Evolutionary conservation across 2,113 vertebrate genomes (phyloP).

Genomic region (Corythoichthys intestinalis): DNA sequence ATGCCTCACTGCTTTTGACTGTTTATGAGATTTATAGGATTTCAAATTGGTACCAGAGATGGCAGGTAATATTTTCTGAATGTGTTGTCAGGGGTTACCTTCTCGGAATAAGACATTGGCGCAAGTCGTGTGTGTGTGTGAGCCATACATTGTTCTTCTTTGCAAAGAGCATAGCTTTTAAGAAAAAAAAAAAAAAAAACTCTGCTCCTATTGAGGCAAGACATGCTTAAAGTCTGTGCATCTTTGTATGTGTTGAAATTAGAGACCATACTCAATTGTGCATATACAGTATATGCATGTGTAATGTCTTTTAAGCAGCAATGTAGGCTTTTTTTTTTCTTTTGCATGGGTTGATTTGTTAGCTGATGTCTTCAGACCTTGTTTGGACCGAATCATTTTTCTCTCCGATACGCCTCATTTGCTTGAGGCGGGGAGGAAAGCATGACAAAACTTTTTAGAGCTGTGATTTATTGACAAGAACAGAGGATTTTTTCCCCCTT

Average conservation of each 20-base stretch:
- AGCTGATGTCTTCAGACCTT: conserved; percentile 49
- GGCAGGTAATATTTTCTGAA: conserved; percentile 23
- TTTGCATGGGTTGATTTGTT: conserved; percentile 49
- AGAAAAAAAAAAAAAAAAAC: conserved; percentile 12
- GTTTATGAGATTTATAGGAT: conserved; percentile 32
- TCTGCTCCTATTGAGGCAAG: conserved; percentile 45
- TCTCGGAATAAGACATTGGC: conserved; percentile 1
- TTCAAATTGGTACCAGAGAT: conserved; percentile 16
- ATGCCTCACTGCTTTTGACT: conserved; percentile 31
- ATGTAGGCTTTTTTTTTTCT: conserved; percentile 19
- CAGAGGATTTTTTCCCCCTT: conserved; percentile 20
- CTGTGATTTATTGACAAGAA: conserved; percentile 48
- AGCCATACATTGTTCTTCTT: conserved; percentile 75
- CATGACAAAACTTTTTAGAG: conserved; percentile 34
- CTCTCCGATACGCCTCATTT: conserved; percentile 37
- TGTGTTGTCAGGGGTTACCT: not conserved
- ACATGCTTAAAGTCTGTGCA: conserved; percentile 50
- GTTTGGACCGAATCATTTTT: conserved; percentile 34
- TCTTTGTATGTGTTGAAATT: conserved; percentile 18
- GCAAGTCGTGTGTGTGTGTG: conserved; percentile 20
- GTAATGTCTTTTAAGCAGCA: conserved; percentile 34
- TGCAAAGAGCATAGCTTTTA: conserved; percentile 67
- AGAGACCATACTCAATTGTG: not conserved
- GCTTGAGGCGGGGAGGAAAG: conserved; percentile 19
- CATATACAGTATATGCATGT: conserved; percentile 25